Conservation (phyloP, 1,140 invertebrate species). For the Lanistes nyassanus region DNA sequence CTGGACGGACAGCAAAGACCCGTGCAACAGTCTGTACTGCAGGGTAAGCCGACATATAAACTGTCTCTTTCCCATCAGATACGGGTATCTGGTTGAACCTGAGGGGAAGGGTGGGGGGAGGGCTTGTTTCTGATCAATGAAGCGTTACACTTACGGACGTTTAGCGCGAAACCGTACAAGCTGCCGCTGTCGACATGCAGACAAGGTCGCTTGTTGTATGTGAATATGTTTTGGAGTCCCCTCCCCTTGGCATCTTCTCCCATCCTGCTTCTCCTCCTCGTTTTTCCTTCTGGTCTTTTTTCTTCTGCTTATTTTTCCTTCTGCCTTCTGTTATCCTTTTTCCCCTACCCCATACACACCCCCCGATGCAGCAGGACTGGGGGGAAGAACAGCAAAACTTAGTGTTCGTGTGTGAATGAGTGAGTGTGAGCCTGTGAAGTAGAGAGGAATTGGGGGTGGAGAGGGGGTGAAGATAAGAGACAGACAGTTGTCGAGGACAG, state of each 20-base stretch:
- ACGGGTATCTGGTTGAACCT: no score
- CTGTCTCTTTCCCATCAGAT: not conserved
- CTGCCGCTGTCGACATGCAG: no score
- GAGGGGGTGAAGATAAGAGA: not conserved
- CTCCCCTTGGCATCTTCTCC: no score
- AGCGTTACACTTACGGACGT: no score
- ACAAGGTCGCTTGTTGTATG: no score
- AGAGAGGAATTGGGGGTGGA: not conserved
- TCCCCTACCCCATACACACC: not conserved
- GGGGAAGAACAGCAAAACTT: no score
- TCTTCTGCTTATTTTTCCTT: not conserved
- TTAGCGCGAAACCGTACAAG: no score
- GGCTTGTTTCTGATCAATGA: no score
- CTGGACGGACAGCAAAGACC: slow-evolving; percentile 78
- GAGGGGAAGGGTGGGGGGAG: no score
- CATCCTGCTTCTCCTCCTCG: not conserved
- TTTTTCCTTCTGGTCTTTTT: no score
- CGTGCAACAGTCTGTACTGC: slow-evolving; percentile 72
- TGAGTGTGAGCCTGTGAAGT: not conserved
- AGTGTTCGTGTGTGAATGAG: not conserved
- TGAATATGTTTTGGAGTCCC: no score
- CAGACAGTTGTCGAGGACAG: not conserved
- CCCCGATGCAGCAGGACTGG: not conserved
- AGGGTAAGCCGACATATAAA: slow-evolving; percentile 33
- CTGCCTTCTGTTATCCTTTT: not conserved